Conservation (phyloP, 2,888 invertebrate species). For the Dyspetes luteomarginatus region DNA sequence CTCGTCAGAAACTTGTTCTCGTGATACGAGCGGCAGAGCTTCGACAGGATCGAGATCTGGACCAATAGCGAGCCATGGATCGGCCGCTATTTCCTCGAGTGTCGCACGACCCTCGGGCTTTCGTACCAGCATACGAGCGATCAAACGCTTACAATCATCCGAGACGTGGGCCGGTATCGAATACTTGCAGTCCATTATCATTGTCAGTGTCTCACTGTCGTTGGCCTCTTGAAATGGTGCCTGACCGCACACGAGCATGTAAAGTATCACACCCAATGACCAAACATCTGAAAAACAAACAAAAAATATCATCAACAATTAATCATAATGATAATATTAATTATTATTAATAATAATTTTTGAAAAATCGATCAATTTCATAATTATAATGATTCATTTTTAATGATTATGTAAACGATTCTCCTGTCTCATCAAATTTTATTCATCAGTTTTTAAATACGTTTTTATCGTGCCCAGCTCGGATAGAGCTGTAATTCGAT, state of each 20-base stretch:
- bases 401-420: too few relatives aligned
- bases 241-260: constrained; percentile 98
- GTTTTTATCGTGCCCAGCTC: too few relatives aligned
- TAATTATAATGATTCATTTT: too few relatives aligned
- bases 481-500: too few relatives aligned
- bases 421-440: too few relatives aligned
- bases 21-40: constrained; percentile 92
- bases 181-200: constrained; percentile 99
- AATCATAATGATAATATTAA: too few relatives aligned
- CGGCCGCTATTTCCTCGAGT: constrained; percentile 93
- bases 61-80: constrained; percentile 91
- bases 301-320: too few relatives aligned
- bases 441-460: too few relatives aligned
- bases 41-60: constrained; percentile 84
- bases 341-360: too few relatives aligned
- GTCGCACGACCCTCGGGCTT: constrained; percentile 96
- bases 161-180: constrained; percentile 95
- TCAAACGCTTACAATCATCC: constrained; percentile 93
- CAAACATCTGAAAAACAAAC: constrained; percentile 91
- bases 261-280: constrained; percentile 99
- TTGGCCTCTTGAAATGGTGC: constrained; percentile 99
- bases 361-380: too few relatives aligned
- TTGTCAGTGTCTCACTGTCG: constrained; percentile 99
- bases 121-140: constrained; percentile 96
- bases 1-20: constrained; percentile 95